Conservation (phyloP, 2,113 vertebrate species). For the Paratilapia polleni region DNA sequence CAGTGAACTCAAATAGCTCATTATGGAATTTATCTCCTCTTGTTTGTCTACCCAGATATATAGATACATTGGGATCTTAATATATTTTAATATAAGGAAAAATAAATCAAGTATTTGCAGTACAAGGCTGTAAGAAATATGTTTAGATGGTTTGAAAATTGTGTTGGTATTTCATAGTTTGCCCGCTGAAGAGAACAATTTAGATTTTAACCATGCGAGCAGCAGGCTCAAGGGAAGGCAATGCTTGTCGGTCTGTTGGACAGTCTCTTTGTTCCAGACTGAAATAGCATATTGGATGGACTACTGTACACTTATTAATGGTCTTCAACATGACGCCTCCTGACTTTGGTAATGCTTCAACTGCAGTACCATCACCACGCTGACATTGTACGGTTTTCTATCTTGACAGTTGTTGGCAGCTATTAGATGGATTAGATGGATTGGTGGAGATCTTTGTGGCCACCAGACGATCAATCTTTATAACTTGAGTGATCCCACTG, state of each 20-base stretch:
- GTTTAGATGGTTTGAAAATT: too few species aligned
- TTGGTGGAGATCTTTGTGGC: neutral
- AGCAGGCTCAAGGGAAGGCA: neutral
- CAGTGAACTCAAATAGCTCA: neutral
- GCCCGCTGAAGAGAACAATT: neutral
- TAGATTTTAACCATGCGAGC: neutral
- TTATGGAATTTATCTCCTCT: neutral
- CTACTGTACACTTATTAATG: neutral
- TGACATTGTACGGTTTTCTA: neutral
- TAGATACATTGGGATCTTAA: too few species aligned
- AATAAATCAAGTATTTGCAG: fast-evolving
- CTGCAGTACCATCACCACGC: neutral
- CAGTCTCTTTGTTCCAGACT: neutral
- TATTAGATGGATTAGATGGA: neutral
- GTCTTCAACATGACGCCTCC: neutral
- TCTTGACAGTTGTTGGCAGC: neutral
- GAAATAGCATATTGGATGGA: neutral
- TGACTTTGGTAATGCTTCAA: neutral
- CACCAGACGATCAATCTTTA: neutral
- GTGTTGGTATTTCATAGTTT: neutral
- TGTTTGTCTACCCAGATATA: too few species aligned
- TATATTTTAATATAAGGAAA: neutral
- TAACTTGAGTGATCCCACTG: neutral
- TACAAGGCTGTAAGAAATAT: neutral
- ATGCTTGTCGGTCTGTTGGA: neutral